phyloP scores from a whole-genome alignment of 2,888 invertebrate genomes.

The Drosophila engyochracea region DNA sequence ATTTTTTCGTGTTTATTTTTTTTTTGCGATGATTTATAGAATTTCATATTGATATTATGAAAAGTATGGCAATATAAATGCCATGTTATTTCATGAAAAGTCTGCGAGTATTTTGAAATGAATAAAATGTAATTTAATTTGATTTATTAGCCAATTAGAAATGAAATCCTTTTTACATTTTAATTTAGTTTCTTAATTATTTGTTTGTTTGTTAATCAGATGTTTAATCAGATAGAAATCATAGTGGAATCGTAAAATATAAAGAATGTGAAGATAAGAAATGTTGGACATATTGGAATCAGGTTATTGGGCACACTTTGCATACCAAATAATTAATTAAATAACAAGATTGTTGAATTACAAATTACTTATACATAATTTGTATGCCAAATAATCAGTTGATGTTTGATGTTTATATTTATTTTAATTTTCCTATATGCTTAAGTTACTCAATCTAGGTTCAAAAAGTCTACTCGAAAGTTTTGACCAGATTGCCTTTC shows the following conservation, averaged over 20 bases:
- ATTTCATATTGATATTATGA: too few species aligned
- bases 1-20: background rate
- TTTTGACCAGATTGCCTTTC: background rate
- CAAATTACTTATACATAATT: background rate
- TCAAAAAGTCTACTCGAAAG: background rate
- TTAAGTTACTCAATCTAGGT: background rate
- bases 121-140: background rate
- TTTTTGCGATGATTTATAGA: background rate
- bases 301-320: background rate
- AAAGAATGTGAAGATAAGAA: background rate
- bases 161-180: background rate
- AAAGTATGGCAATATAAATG: background rate
- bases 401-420: background rate
- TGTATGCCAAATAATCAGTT: background rate
- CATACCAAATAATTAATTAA: background rate
- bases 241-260: background rate
- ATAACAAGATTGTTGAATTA: background rate
- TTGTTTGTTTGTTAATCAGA: background rate
- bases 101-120: background rate
- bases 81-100: too few species aligned
- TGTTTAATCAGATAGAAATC: background rate
- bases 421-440: background rate
- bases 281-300: background rate
- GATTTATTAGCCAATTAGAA: background rate
- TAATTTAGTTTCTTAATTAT: background rate